Evolutionary conservation across 2,113 vertebrate species (phyloP).

Genomic region (Callionymus lyra): DNA sequence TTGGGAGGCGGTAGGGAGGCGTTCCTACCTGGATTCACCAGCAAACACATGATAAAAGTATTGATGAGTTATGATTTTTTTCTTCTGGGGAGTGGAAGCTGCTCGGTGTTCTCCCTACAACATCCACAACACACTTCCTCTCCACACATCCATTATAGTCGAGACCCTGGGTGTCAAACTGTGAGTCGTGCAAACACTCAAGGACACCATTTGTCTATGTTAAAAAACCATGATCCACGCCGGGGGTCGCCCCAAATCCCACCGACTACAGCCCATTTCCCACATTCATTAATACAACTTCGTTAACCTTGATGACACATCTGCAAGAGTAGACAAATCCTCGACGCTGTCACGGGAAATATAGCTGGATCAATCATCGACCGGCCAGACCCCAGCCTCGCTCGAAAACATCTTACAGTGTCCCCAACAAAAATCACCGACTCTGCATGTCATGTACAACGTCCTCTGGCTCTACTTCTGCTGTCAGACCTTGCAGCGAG

Average conservation of each 20-base stretch:
- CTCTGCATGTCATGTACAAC: conserved; percentile 38
- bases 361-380: too few relatives aligned
- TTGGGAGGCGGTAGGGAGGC: conserved; percentile 33
- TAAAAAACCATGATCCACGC: conserved; percentile 1
- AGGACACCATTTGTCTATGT: conserved; percentile 4
- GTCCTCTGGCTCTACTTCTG: conserved; percentile 37
- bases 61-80: too few relatives aligned
- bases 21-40: conserved; percentile 7
- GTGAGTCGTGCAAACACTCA: conserved; percentile 3
- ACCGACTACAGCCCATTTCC: conserved; percentile 5
- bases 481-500: conserved; percentile 27
- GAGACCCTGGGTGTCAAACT: conserved; percentile 3
- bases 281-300: conserved; percentile 18
- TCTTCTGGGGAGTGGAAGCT: too few relatives aligned
- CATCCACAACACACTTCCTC: conserved; percentile 11
- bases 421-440: too few relatives aligned
- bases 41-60: neutral
- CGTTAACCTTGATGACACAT: neutral
- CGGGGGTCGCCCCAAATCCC: conserved; percentile 1
- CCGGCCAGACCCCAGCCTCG: too few relatives aligned
- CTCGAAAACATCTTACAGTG: too few relatives aligned
- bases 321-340: conserved; percentile 4
- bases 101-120: conserved; percentile 2
- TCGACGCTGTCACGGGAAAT: too few relatives aligned
- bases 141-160: conserved; percentile 1